Conservation (phyloP, 2,113 vertebrate genomes). For the Spilogale gracilis region DNA sequence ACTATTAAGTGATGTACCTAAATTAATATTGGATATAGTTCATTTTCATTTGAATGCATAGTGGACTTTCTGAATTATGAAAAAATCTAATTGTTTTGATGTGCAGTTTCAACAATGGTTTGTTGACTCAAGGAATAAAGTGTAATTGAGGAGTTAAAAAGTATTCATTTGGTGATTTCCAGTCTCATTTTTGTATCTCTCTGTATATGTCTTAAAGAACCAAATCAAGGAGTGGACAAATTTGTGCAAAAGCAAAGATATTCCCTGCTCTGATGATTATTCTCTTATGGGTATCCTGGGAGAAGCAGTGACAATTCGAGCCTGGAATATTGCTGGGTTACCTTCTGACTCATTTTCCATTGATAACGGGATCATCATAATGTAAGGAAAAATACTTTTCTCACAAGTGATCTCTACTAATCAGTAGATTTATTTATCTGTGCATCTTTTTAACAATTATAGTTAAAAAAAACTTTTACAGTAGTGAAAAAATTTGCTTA, state of each 20-base stretch:
- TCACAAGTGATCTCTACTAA: not conserved
- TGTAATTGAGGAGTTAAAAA: not conserved
- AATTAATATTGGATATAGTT: not conserved
- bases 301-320: slow-evolving; percentile 92
- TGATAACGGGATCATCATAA: slow-evolving; percentile 95
- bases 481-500: not conserved
- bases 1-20: not conserved
- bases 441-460: not conserved
- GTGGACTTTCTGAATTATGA: not conserved
- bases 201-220: slow-evolving; percentile 83
- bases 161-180: not conserved
- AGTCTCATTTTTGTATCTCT: slow-evolving; percentile 61
- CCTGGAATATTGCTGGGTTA: slow-evolving; percentile 95
- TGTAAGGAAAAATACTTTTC: slow-evolving; percentile 86
- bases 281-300: slow-evolving; percentile 92
- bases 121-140: not conserved
- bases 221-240: slow-evolving; percentile 91
- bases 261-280: slow-evolving; percentile 92
- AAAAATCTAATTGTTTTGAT: not conserved
- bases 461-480: not conserved
- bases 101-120: not conserved
- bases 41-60: not conserved
- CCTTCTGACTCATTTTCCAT: slow-evolving; percentile 95
- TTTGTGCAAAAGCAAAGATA: slow-evolving; percentile 88
- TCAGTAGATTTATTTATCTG: not conserved